These are phyloP conservation scores for Drosophila putrida DNA, from an alignment of 2,888 invertebrate genomes.

Conservation along the genomic window DNA sequence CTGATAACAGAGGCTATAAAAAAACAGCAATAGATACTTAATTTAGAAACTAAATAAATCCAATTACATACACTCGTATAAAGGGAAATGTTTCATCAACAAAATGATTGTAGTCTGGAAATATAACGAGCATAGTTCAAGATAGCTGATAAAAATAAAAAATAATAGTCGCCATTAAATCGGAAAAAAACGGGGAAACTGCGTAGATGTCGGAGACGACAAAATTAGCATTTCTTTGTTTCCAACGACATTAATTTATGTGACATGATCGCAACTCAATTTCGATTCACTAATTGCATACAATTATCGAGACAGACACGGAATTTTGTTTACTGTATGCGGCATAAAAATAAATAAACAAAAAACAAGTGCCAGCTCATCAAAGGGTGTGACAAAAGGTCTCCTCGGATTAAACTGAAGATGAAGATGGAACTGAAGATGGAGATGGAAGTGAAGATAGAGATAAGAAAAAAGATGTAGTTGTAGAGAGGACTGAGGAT, in stretches of 20 bases:
- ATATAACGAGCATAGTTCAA: constrained; percentile 5
- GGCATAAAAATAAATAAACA: constrained; percentile 7
- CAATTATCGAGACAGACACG: constrained; percentile 19
- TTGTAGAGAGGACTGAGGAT: constrained; percentile 2
- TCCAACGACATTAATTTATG: constrained; percentile 34
- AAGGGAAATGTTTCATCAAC: no score
- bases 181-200: background rate
- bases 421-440: background rate
- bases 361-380: constrained; percentile 19
- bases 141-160: background rate
- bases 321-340: constrained; percentile 28
- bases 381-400: constrained; percentile 3
- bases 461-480: constrained; percentile 4
- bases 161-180: no score
- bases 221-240: constrained; percentile 8
- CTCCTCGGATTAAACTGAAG: background rate
- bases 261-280: constrained; percentile 33
- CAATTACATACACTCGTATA: no score
- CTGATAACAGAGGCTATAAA: background rate
- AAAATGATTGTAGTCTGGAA: background rate
- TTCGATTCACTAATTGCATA: constrained; percentile 36
- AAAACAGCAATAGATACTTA: background rate
- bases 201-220: background rate
- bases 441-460: constrained; percentile 15
- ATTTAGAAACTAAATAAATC: background rate